These are phyloP conservation scores for Brachypodius melanocephalos DNA, from an alignment of 2,113 vertebrate species.

Conservation along the genomic window DNA sequence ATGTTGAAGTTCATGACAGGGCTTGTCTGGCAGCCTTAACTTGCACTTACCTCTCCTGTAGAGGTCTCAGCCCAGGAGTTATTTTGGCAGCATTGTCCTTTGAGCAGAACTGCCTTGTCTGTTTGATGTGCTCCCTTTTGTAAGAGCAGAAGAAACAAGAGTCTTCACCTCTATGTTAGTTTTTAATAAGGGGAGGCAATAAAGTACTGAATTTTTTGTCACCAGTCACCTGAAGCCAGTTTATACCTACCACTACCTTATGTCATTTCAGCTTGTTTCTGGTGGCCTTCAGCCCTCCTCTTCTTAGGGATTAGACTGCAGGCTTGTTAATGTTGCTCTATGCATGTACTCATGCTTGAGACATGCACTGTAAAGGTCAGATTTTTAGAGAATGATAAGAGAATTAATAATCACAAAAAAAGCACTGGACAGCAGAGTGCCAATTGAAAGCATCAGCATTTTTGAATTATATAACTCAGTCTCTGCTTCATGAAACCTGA, in stretches of 20 bases:
- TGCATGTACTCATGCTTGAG: background rate
- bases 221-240: background rate
- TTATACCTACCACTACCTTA: background rate
- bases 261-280: background rate
- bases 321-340: background rate
- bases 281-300: background rate
- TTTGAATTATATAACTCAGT: background rate
- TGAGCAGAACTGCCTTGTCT: background rate
- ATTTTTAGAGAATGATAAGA: background rate
- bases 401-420: background rate
- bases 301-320: background rate
- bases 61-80: background rate
- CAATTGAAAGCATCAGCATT: background rate
- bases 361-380: background rate
- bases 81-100: background rate
- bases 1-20: background rate
- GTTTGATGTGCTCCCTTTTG: background rate
- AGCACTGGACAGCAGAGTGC: background rate
- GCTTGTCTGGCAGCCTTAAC: background rate
- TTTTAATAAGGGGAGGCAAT: background rate
- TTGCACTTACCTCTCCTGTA: background rate
- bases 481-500: background rate
- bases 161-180: background rate
- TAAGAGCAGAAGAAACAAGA: background rate
- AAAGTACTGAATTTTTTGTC: background rate